Percentiles rank a stretch among this genome's conserved stretches.
Evolutionary conservation across 92 coral and sea anemone genomes (phyloP).

Genomic region (Chrysogorgia sp.): DNA sequence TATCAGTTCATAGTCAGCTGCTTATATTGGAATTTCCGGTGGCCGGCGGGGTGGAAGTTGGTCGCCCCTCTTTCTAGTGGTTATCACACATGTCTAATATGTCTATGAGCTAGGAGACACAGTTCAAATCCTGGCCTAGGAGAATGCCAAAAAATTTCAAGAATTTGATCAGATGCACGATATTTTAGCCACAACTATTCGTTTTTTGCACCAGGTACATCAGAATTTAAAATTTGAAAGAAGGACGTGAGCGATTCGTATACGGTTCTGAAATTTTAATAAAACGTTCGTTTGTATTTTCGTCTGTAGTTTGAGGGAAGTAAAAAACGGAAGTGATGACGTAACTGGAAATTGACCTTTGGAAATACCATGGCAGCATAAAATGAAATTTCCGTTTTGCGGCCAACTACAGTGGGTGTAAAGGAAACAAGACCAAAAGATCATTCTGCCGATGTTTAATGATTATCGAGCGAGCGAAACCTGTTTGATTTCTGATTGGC

Average conservation of each 20-base stretch:
- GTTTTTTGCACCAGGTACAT: no score
- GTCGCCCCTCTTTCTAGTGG: no score
- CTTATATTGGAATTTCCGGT: no score
- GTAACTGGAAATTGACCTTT: background rate
- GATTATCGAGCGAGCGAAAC: slow-evolving; percentile 5
- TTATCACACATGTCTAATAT: no score
- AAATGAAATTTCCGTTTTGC: background rate
- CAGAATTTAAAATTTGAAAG: background rate
- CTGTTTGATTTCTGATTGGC: slow-evolving; percentile 38
- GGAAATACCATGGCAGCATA: background rate
- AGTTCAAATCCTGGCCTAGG: no score
- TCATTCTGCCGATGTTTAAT: slow-evolving; percentile 7
- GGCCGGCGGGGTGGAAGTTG: no score
- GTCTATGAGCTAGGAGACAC: no score
- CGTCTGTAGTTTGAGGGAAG: background rate
- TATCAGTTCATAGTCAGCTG: no score
- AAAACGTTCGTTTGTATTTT: background rate
- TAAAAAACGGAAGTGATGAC: background rate
- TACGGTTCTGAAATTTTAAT: background rate
- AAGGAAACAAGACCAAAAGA: slow-evolving; percentile 24
- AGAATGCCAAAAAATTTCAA: no score
- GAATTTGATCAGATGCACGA: no score
- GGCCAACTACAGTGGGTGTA: background rate
- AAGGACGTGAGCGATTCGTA: background rate
- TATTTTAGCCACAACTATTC: no score